Evolutionary conservation across 2,888 invertebrate species (phyloP).

Genomic region (Drosophila subquinaria): DNA sequence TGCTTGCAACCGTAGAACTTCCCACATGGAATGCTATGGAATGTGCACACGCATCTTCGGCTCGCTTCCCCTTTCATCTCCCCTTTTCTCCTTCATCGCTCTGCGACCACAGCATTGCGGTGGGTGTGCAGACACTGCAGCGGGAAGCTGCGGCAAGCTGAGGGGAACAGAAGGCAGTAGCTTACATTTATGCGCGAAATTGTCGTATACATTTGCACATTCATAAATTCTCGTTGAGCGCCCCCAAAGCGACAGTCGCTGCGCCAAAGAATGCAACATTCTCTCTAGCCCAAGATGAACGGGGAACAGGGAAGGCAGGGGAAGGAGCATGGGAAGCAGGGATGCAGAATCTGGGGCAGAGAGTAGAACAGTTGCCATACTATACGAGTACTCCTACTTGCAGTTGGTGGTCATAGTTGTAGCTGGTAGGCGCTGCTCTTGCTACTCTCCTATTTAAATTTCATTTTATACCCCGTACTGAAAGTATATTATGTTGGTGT

Average conservation of each 20-base stretch:
- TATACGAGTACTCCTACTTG: neutral
- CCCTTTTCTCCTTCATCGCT: neutral
- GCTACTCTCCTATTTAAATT: slow-evolving; percentile 69
- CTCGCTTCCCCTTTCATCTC: slow-evolving; percentile 12
- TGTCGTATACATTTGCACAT: slow-evolving; percentile 81
- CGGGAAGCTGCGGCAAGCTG: neutral
- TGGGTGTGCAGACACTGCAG: slow-evolving; percentile 39
- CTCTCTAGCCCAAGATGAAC: slow-evolving; percentile 1
- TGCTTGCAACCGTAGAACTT: slow-evolving; percentile 69
- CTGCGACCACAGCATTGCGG: slow-evolving; percentile 25
- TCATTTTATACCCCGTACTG: slow-evolving; percentile 41
- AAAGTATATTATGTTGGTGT: neutral
- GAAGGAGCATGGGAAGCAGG: too few relatives aligned
- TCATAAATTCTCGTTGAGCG: slow-evolving; percentile 81
- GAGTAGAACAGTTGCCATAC: slow-evolving; percentile 48
- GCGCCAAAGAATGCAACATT: slow-evolving; percentile 58
- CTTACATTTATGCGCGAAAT: slow-evolving; percentile 82
- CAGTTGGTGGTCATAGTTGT: slow-evolving; percentile 14
- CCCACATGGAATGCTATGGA: slow-evolving; percentile 78
- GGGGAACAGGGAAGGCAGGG: neutral
- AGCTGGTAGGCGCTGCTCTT: slow-evolving; percentile 27
- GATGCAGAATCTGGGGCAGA: neutral
- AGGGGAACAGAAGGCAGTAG: slow-evolving; percentile 46
- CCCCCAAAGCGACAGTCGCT: slow-evolving; percentile 72
- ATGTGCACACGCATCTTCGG: slow-evolving; percentile 80